These are phyloP conservation scores for Pterostichus madidus DNA, from an alignment of 2,888 invertebrate species.

Conservation along the genomic window DNA sequence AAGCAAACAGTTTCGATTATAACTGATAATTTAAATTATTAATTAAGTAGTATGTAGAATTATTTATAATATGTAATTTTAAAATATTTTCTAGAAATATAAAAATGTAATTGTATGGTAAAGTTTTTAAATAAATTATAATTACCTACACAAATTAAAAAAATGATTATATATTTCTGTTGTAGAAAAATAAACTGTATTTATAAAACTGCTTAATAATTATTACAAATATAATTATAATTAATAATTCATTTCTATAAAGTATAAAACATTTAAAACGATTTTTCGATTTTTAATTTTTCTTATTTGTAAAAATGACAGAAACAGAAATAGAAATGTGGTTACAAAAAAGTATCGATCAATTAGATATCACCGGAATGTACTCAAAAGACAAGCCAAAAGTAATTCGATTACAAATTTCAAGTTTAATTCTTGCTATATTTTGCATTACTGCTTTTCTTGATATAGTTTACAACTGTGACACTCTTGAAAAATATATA, in stretches of 20 bases:
- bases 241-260: not conserved
- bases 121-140: slow-evolving; percentile 11
- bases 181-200: slow-evolving; percentile 20
- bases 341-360: slow-evolving; percentile 49
- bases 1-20: slow-evolving; percentile 34
- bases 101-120: slow-evolving; percentile 15
- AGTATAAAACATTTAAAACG: not conserved
- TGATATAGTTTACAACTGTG: slow-evolving; percentile 51
- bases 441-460: not conserved
- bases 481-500: slow-evolving; percentile 49
- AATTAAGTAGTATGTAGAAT: slow-evolving; percentile 10
- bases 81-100: not conserved
- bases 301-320: slow-evolving; percentile 46
- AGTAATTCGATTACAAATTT: slow-evolving; percentile 31
- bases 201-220: too few relatives aligned
- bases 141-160: not conserved
- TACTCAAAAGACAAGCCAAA: slow-evolving; percentile 37
- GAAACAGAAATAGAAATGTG: slow-evolving; percentile 40
- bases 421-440: not conserved
- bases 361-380: slow-evolving; percentile 50
- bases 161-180: not conserved
- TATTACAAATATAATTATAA: not conserved
- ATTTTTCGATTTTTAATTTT: not conserved
- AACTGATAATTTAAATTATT: slow-evolving; percentile 35
- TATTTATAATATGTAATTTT: too few relatives aligned